A percentile compares a stretch with the other conserved stretches of the same genome.
Evolutionary conservation across 2,113 vertebrate genomes (phyloP).

Genomic region (Todiramphus saurophagus): DNA sequence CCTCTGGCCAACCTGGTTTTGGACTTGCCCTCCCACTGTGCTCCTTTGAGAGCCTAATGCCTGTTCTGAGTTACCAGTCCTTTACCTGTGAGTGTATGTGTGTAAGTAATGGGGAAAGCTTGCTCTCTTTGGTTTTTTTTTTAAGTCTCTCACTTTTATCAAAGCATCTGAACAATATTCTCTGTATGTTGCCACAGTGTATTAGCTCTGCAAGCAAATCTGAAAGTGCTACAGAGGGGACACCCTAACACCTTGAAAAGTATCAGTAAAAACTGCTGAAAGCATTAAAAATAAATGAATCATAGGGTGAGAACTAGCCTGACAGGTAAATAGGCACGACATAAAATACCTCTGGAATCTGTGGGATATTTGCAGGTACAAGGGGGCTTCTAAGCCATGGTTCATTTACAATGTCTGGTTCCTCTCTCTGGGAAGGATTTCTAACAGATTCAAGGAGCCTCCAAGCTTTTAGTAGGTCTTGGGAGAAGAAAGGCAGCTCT

Average conservation of each 20-base stretch:
- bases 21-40: not conserved
- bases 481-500: constrained; percentile 79
- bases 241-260: constrained; percentile 65
- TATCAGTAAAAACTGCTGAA: constrained; percentile 74
- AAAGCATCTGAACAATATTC: constrained; percentile 44
- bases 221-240: constrained; percentile 52
- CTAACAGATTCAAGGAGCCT: constrained; percentile 79
- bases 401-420: constrained; percentile 82
- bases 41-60: not conserved
- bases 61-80: not conserved
- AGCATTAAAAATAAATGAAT: constrained; percentile 80
- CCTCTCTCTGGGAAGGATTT: constrained; percentile 76
- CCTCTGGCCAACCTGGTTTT: not conserved
- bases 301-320: constrained; percentile 73
- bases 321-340: constrained; percentile 71
- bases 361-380: constrained; percentile 76
- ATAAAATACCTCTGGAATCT: constrained; percentile 76
- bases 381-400: constrained; percentile 75
- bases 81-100: not conserved
- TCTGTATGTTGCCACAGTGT: constrained; percentile 29
- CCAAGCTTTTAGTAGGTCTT: constrained; percentile 69
- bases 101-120: not conserved
- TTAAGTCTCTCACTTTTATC: constrained; percentile 13
- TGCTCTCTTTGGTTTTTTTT: not conserved
- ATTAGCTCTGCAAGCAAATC: constrained; percentile 61